Evolutionary conservation across 2,113 vertebrate species (phyloP).

Genomic region (Tetraodon nigroviridis): DNA sequence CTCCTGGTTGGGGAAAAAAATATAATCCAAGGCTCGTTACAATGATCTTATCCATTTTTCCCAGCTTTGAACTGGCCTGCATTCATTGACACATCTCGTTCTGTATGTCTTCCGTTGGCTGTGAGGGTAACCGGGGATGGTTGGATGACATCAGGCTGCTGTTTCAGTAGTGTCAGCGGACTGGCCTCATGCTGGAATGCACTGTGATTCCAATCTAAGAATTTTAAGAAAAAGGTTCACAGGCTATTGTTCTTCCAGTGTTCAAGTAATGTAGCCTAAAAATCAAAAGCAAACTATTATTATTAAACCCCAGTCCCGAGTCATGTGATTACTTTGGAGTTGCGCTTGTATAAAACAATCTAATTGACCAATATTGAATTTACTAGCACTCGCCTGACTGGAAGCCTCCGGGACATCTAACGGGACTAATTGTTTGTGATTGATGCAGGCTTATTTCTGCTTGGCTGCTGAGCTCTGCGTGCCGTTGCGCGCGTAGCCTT

Average conservation of each 20-base stretch:
- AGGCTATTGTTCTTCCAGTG: too few species aligned
- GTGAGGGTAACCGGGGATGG: too few species aligned
- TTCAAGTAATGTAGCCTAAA: background rate
- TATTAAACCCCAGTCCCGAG: slow-evolving; percentile 8
- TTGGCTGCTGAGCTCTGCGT: slow-evolving; percentile 8
- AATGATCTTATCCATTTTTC: too few species aligned
- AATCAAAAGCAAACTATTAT: slow-evolving; percentile 8
- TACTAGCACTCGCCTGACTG: slow-evolving; percentile 29
- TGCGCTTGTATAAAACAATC: background rate
- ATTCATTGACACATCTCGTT: too few species aligned
- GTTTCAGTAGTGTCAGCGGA: too few species aligned
- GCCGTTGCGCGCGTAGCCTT: background rate
- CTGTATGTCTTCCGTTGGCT: too few species aligned
- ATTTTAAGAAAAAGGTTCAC: background rate
- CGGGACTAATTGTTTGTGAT: slow-evolving; percentile 60
- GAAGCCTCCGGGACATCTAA: slow-evolving; percentile 30
- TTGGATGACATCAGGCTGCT: too few species aligned
- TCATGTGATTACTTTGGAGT: slow-evolving; percentile 23
- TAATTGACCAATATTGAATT: slow-evolving; percentile 40
- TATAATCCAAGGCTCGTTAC: too few species aligned
- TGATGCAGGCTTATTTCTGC: slow-evolving; percentile 43
- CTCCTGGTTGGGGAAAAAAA: too few species aligned
- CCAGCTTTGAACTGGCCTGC: too few species aligned
- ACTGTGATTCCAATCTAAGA: too few species aligned
- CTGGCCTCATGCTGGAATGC: too few species aligned